phyloP scores from a whole-genome alignment of 2,888 invertebrate species.

The Philereme transversata region DNA sequence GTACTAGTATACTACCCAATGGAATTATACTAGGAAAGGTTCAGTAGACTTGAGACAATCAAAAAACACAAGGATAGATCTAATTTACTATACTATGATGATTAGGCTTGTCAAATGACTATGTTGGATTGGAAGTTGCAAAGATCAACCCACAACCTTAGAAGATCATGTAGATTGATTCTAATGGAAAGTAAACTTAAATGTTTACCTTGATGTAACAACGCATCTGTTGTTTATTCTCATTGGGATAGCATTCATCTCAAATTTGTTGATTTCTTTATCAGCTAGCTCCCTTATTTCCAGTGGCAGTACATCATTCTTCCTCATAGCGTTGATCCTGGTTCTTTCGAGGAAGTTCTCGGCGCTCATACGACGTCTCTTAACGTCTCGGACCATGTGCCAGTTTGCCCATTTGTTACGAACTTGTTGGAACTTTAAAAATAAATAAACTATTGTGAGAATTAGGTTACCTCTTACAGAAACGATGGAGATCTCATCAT shows the following conservation, averaged over 20 bases:
- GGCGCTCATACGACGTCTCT: slow-evolving; percentile 89
- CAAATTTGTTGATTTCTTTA: slow-evolving; percentile 90
- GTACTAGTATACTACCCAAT: too few relatives aligned
- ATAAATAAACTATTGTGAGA: too few relatives aligned
- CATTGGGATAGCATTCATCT: slow-evolving; percentile 87
- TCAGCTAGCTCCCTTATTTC: slow-evolving; percentile 92
- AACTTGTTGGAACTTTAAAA: slow-evolving; percentile 87
- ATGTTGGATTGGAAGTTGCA: too few relatives aligned
- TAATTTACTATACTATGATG: too few relatives aligned
- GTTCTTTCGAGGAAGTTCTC: slow-evolving; percentile 91
- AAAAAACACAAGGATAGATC: too few relatives aligned
- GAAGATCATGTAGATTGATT: not conserved
- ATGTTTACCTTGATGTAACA: slow-evolving; percentile 88
- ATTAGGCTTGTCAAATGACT: too few relatives aligned
- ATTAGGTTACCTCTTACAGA: too few relatives aligned
- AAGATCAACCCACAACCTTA: too few relatives aligned
- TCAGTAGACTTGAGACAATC: too few relatives aligned
- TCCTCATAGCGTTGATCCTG: slow-evolving; percentile 92
- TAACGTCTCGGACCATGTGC: slow-evolving; percentile 94
- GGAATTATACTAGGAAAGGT: too few relatives aligned
- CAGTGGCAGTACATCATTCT: slow-evolving; percentile 92
- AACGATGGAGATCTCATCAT: too few relatives aligned
- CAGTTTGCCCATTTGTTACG: slow-evolving; percentile 92
- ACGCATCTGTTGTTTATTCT: slow-evolving; percentile 91
- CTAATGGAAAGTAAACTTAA: not conserved